Base-by-base conservation (phyloP, 2,797 vertebrate genomes). In the Cossypha niveicapilla region DNA sequence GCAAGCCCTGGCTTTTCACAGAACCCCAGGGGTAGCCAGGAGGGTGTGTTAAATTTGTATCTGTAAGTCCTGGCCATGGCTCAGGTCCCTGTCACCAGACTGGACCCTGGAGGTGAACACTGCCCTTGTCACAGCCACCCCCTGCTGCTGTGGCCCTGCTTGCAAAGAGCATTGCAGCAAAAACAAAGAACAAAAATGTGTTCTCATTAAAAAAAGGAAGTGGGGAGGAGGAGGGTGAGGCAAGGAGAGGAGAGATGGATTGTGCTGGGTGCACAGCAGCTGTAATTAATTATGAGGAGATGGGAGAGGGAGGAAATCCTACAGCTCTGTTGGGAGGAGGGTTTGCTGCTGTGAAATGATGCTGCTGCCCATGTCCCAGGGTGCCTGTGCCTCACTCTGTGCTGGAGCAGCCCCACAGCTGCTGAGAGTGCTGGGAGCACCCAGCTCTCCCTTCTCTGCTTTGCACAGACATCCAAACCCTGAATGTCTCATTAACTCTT, bases 271-370 rank as follows among this genome's bases (percentile, higher is more conserved):
- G 30, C 0, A 0, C 88, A 37, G 95, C 72, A 70, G 84, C 73
- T 4, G 2, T 15, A 37, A 90, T 91, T 83, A 77, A 94, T 91
- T 76, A 84, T 3, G 0, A 39, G 0, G 1, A 13, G 82, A 22
- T 22, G 22, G 25, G 18, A 22, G 4, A 5, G 32, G 58, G 34
- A 11, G 3, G 1, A 22, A 42, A 32, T 54, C 70, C 76, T 32
- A 34, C 90, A 84, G 73, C 93, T 96, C 73, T 78, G 9, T 54
- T 28, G 67, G 79, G 56, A 54, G 51, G 65, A 54, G 37, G 7
- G 0, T 7, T 71, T 45, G 53, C 32, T 73, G 70, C 0, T 44
- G 72, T 35, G 78, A 50, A 70, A 25, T 0, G 3, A 21, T 47
- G 72, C 30, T 6, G 45, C 35, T 74, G 83, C 30, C 18, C 65